Base-by-base conservation (phyloP, 2,797 vertebrate species). In the Coregonus ussuriensis region DNA sequence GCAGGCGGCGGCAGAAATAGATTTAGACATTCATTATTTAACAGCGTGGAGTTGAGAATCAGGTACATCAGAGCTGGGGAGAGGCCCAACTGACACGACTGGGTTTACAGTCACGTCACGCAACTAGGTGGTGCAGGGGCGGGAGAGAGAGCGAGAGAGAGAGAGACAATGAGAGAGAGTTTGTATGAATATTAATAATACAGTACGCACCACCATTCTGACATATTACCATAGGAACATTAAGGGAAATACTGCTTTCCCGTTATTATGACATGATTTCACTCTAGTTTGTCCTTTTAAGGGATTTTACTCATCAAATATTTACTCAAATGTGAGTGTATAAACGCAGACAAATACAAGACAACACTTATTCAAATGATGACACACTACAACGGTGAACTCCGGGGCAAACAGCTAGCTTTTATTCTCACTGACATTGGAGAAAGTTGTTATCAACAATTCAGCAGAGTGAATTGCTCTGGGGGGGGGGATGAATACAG, bases 11-110 rank as follows among this genome's bases (percentile, higher is more conserved):
- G 82, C 88, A 88, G 85, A 92, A 93, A 93, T 90, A 92, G 91
- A 79, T 73, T 56, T 74, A 4, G 35, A 35, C 82, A 93, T 93
- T 63, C 77, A 93, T 92, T 90, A 93, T 93, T 86, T 81, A 93
- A 85, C 29, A 72, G 82, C 72, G 71, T 83, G 63, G 66, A 86
- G 76, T 72, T 77, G 69, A 88, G 81, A 81, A 83, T 84, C 86
- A 84, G 89, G 88, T 90, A 85, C 82, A 83, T 73, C 47, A 0
- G 74, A 62, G 29, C 14, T 13, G 72, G n/a, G 16, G 4, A 71
- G 80, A 85, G 83, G 72, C 65, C 72, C 51, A 72, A 31, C 59
- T 56, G 77, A 81, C 77, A 78, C 68, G 74, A 81, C 77, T 70
- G 25, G 47, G 77, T 82, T 81, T 80, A 86, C 77, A 81, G 68